Conservation (phyloP, 2,797 vertebrate species). For the Spinus olivaceus region DNA sequence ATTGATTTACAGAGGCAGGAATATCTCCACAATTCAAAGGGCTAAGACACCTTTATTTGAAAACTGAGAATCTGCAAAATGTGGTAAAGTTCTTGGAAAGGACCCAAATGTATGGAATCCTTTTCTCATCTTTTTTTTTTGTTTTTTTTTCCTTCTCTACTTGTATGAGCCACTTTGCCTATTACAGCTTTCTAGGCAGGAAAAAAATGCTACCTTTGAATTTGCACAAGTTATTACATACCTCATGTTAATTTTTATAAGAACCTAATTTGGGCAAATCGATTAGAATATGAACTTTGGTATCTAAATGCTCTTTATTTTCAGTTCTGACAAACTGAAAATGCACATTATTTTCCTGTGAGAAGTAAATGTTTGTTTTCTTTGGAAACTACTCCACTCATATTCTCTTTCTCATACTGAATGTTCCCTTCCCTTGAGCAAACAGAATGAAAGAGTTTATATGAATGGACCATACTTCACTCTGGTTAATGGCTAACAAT, state of each 20-base stretch:
- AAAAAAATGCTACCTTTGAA: not conserved
- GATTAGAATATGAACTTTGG: slow-evolving; percentile 49
- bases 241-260: slow-evolving; percentile 25
- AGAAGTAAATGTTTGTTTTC: slow-evolving; percentile 22
- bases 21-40: slow-evolving; percentile 15
- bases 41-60: slow-evolving; percentile 17
- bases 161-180: slow-evolving; percentile 7
- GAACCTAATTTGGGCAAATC: slow-evolving; percentile 57
- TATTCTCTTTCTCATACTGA: not conserved
- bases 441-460: not conserved
- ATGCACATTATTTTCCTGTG: not conserved
- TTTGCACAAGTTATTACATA: not conserved
- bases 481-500: not conserved
- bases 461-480: not conserved
- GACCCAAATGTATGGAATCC: slow-evolving; percentile 51
- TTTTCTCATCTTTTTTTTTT: not conserved
- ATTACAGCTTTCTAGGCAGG: not conserved
- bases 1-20: slow-evolving; percentile 67
- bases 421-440: not conserved
- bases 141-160: not conserved
- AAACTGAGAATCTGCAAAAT: slow-evolving; percentile 45
- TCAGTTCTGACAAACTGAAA: slow-evolving; percentile 42
- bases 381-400: slow-evolving; percentile 7
- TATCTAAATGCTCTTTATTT: slow-evolving; percentile 61
- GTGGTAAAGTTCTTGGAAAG: slow-evolving; percentile 66